phyloP scores from a whole-genome alignment of 2,113 vertebrate genomes.

The Stegastes partitus region DNA sequence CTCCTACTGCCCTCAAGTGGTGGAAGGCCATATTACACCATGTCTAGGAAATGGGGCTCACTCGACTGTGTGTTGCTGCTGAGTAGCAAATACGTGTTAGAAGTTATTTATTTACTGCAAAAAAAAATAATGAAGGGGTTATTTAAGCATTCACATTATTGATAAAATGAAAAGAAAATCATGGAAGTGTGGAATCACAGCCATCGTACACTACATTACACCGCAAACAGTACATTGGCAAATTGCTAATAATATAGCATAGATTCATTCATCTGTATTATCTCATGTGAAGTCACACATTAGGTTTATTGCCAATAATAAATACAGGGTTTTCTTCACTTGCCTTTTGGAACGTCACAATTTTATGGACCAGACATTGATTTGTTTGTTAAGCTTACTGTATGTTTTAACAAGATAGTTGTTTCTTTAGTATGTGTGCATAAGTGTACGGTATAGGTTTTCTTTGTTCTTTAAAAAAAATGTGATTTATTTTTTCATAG shows the following conservation, averaged over 20 bases:
- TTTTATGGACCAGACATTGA: neutral
- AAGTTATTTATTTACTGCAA: neutral
- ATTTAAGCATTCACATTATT: neutral
- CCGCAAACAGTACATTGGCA: neutral
- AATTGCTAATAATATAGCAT: neutral
- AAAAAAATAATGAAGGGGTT: neutral
- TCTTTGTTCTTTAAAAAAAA: neutral
- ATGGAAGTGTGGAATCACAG: neutral
- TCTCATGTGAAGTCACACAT: neutral
- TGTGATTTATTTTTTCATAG: neutral
- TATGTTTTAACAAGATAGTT: too few species aligned
- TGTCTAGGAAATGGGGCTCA: neutral
- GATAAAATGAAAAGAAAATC: neutral
- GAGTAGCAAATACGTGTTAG: neutral
- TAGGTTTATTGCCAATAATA: neutral
- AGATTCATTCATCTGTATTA: neutral
- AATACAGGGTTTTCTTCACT: neutral
- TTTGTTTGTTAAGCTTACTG: neutral
- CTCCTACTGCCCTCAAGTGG: constrained; percentile 75
- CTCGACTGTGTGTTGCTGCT: neutral
- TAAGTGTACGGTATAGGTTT: too few species aligned
- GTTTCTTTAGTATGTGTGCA: too few species aligned
- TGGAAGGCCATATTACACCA: constrained; percentile 7
- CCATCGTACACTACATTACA: neutral
- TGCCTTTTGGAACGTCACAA: too few species aligned